phyloP scores from a whole-genome alignment of 2,797 vertebrate species.

The Ctenochaetus hawaiiensis region DNA sequence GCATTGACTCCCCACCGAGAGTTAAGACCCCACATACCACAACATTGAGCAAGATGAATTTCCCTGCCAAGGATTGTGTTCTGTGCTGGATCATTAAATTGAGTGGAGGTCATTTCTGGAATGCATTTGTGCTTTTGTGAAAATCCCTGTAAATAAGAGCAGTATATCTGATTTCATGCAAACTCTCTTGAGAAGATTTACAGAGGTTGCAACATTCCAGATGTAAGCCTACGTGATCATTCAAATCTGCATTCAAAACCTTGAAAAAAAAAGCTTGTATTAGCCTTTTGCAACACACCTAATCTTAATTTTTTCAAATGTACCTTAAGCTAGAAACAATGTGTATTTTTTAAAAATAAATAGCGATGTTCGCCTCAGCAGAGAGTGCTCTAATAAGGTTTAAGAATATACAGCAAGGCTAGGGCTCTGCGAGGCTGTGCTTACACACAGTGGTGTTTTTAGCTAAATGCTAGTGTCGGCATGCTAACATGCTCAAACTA shows the following conservation, averaged over 20 bases:
- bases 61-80: constrained; percentile 17
- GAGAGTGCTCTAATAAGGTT: not conserved
- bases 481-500: constrained; percentile 2
- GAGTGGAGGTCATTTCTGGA: constrained; percentile 20
- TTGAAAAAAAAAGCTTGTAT: not conserved
- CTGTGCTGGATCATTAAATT: constrained; percentile 32
- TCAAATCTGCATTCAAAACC: not conserved
- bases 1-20: constrained; percentile 3
- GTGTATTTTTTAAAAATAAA: not conserved
- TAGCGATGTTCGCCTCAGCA: too few species aligned
- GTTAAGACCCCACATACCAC: constrained; percentile 20
- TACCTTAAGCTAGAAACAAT: not conserved
- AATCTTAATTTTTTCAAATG: not conserved
- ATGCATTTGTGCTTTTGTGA: constrained; percentile 13
- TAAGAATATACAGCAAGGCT: not conserved
- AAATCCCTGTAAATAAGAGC: not conserved
- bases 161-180: constrained; percentile 12
- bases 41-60: constrained; percentile 26
- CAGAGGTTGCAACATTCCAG: constrained; percentile 2
- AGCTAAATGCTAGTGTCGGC: not conserved
- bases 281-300: not conserved
- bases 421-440: not conserved
- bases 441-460: not conserved
- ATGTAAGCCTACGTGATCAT: not conserved
- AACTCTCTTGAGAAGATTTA: not conserved